A percentile compares a stretch with the other conserved stretches of the same genome.
Conservation (phyloP, 2,888 invertebrate genomes). For the Dynastes tityus region DNA sequence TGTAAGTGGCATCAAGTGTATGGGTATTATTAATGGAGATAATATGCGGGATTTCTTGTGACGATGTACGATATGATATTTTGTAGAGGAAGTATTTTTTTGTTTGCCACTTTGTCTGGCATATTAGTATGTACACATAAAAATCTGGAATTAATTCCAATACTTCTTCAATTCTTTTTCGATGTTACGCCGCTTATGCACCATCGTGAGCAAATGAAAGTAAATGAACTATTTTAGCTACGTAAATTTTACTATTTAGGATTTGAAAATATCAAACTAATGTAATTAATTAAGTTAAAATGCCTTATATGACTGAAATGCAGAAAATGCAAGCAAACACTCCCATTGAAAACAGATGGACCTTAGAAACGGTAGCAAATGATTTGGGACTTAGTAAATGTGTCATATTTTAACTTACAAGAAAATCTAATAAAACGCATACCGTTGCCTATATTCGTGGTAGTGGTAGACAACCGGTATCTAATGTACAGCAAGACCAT, state of each 20-base stretch:
- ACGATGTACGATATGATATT: too few species aligned
- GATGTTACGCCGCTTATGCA: not conserved
- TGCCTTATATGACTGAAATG: not conserved
- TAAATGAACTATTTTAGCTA: not conserved
- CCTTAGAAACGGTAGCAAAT: not conserved
- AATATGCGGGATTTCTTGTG: not conserved
- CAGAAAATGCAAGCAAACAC: not conserved
- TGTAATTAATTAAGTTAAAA: not conserved
- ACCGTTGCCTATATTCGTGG: not conserved
- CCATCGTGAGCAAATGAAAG: not conserved
- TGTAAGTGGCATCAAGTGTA: not conserved
- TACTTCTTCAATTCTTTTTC: too few species aligned
- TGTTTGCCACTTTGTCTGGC: too few species aligned
- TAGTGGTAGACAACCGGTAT: not conserved
- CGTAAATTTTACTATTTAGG: not conserved
- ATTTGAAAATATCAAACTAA: not conserved
- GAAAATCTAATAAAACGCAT: not conserved
- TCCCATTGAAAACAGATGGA: not conserved
- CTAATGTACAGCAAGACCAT: not conserved
- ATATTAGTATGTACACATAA: too few species aligned
- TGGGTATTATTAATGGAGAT: too few species aligned
- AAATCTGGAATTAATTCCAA: too few species aligned
- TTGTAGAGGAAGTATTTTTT: too few species aligned
- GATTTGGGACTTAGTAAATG: not conserved
- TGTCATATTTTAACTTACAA: not conserved